Percentiles rank a stretch among this genome's conserved stretches.
Conservation (phyloP, 2,888 invertebrate species). For the Lordiphosa andalusiaca region DNA sequence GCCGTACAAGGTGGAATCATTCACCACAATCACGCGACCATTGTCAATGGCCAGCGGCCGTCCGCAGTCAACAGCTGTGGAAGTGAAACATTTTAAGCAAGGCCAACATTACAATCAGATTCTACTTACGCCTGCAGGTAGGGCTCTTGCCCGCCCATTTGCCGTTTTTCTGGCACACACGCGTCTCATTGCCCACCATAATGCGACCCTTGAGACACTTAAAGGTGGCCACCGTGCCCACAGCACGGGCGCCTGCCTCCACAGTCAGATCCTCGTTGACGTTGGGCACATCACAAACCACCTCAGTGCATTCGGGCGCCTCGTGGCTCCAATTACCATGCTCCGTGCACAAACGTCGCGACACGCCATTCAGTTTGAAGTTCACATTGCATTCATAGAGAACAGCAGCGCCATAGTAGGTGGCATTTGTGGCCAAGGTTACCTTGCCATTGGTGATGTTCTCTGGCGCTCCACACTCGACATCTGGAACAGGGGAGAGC, state of each 20-base stretch:
- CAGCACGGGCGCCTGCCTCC: conserved; percentile 85
- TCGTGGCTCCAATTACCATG: conserved; percentile 95
- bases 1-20: conserved; percentile 90
- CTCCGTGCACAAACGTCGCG: conserved; percentile 90
- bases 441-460: conserved; percentile 88
- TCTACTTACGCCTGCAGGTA: conserved; percentile 87
- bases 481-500: conserved; percentile 82
- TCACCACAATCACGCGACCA: conserved; percentile 91
- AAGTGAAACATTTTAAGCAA: background rate
- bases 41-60: conserved; percentile 90
- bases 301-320: conserved; percentile 90
- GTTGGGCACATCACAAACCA: conserved; percentile 88
- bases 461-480: conserved; percentile 91
- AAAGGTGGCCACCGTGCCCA: conserved; percentile 90
- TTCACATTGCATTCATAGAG: conserved; percentile 91
- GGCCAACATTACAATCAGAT: background rate
- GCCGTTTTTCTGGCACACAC: conserved; percentile 88
- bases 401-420: conserved; percentile 92
- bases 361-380: conserved; percentile 90
- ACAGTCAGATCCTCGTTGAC: conserved; percentile 82
- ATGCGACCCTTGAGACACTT: conserved; percentile 90
- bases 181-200: conserved; percentile 89
- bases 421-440: conserved; percentile 91
- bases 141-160: conserved; percentile 91
- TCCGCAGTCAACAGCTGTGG: conserved; percentile 90